These are phyloP conservation scores for Merops nubicus DNA, from an alignment of 2,113 vertebrate genomes.

Conservation along the genomic window DNA sequence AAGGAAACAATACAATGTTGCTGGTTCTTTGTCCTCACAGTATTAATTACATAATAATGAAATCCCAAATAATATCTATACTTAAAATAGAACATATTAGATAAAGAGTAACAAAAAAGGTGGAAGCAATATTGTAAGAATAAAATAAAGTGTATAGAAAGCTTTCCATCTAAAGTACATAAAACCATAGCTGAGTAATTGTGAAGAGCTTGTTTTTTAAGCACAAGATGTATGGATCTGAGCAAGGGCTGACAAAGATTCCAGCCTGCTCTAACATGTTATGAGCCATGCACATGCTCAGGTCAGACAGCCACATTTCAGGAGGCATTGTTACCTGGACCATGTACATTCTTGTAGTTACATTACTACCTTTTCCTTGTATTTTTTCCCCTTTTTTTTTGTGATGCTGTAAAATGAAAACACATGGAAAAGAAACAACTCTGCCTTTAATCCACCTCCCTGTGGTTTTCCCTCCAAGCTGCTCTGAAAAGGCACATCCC, in stretches of 20 bases:
- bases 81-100: background rate
- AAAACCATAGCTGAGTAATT: background rate
- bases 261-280: background rate
- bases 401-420: background rate
- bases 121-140: background rate
- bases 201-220: background rate
- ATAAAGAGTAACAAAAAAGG: background rate
- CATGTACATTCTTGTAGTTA: background rate
- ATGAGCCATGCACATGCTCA: background rate
- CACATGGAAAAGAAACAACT: background rate
- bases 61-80: background rate
- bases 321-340: background rate
- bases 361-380: background rate
- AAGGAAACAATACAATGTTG: background rate
- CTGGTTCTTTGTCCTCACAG: background rate
- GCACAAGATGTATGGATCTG: rapidly evolving
- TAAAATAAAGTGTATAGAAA: background rate
- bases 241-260: background rate
- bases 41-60: background rate
- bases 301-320: background rate
- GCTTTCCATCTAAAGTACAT: background rate
- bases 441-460: background rate
- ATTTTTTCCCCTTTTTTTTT: background rate
- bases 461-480: background rate
- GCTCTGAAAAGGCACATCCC: background rate